phyloP scores from a whole-genome alignment of 2,113 vertebrate species.

The Pluvianellus socialis region DNA sequence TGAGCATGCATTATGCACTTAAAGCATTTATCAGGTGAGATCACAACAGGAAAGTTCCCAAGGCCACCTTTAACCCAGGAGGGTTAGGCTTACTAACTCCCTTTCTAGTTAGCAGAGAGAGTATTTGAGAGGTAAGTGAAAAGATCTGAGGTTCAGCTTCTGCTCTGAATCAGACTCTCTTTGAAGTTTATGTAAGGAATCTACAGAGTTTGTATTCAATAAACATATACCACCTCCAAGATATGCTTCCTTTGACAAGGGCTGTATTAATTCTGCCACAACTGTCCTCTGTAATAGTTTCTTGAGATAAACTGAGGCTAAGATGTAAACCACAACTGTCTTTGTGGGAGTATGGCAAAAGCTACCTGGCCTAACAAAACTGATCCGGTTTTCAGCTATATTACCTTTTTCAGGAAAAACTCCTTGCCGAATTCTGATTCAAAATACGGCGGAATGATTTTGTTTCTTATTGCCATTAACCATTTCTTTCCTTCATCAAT shows the following conservation, averaged over 20 bases:
- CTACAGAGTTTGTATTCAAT: background rate
- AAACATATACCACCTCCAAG: background rate
- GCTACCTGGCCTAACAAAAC: background rate
- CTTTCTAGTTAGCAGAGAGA: background rate
- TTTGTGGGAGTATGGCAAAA: background rate
- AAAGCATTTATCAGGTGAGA: background rate
- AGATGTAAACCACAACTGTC: background rate
- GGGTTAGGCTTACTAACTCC: background rate
- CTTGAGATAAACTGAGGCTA: background rate
- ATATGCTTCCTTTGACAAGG: background rate
- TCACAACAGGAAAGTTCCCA: background rate
- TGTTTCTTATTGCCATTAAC: constrained; percentile 73
- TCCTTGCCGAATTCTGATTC: constrained; percentile 73
- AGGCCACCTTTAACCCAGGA: background rate
- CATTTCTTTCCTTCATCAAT: constrained; percentile 67
- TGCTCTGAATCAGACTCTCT: background rate
- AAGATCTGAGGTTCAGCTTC: background rate
- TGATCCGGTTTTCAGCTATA: background rate
- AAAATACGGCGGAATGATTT: constrained; percentile 81
- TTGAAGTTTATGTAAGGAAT: background rate
- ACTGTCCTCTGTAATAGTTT: background rate
- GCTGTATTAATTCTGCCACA: background rate
- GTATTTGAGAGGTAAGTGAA: background rate
- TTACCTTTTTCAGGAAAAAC: constrained; percentile 69
- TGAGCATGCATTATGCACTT: background rate